phyloP scores from a whole-genome alignment of 2,797 vertebrate species.

The Poeciliopsis paucimaculata region DNA sequence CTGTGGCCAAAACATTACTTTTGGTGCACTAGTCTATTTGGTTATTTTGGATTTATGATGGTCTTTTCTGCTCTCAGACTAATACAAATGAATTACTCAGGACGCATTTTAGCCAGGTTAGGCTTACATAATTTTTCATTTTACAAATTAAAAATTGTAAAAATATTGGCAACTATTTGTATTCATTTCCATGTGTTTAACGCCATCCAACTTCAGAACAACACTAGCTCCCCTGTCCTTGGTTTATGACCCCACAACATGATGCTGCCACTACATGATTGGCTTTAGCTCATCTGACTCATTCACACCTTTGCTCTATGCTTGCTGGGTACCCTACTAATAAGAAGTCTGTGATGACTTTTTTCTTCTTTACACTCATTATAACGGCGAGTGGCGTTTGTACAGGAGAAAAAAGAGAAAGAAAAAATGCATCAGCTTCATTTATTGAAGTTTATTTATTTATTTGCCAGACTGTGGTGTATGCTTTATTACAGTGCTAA shows the following conservation, averaged over 20 bases:
- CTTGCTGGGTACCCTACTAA: neutral
- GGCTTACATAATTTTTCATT: neutral
- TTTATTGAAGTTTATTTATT: too few relatives aligned
- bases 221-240: neutral
- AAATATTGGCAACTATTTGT: neutral
- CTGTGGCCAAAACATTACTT: neutral
- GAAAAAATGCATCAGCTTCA: neutral
- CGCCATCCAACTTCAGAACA: neutral
- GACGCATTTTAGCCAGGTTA: neutral
- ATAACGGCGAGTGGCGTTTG: neutral
- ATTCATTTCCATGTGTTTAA: neutral
- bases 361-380: neutral
- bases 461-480: neutral
- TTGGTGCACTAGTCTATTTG: neutral
- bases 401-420: neutral
- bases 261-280: neutral
- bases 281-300: neutral
- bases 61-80: neutral
- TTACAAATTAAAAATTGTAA: neutral
- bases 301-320: neutral
- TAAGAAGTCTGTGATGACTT: neutral
- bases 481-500: neutral
- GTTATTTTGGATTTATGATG: neutral
- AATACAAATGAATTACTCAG: neutral
- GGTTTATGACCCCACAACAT: neutral